Evolutionary conservation across 2,113 vertebrate genomes (phyloP).

Genomic region (Pomatorhinus ruficollis): DNA sequence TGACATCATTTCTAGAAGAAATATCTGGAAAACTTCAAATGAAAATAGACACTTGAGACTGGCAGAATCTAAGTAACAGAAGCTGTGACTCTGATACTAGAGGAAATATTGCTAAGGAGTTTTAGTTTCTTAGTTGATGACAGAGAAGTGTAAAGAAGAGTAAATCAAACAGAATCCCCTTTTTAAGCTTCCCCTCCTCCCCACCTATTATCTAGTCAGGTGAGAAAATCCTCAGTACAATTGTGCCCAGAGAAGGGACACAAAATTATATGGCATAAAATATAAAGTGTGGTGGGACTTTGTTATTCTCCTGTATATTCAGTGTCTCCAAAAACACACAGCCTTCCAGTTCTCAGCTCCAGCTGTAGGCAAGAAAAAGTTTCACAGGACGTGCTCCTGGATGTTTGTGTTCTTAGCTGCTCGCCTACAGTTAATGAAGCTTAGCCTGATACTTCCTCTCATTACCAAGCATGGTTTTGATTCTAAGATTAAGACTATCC

Average conservation of each 20-base stretch:
- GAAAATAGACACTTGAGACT: not conserved
- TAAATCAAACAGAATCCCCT: not conserved
- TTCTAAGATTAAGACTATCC: not conserved
- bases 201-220: rapidly evolving
- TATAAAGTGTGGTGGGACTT: not conserved
- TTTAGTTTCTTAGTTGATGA: not conserved
- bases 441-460: not conserved
- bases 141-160: not conserved
- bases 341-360: not conserved
- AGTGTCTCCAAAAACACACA: not conserved
- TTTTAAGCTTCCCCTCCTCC: not conserved
- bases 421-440: not conserved
- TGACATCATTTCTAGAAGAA: not conserved
- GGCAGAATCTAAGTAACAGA: not conserved
- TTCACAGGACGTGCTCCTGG: not conserved
- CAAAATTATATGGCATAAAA: not conserved
- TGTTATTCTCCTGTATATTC: not conserved
- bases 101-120: not conserved
- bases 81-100: not conserved
- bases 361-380: not conserved
- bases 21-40: not conserved
- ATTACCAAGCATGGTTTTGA: not conserved
- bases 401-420: not conserved
- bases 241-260: not conserved
- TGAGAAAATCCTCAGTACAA: not conserved